Evolutionary conservation across 1,140 invertebrate genomes (phyloP), one percentile per base, ranked within the genome.

Genomic region (Heliconius himera): DNA sequence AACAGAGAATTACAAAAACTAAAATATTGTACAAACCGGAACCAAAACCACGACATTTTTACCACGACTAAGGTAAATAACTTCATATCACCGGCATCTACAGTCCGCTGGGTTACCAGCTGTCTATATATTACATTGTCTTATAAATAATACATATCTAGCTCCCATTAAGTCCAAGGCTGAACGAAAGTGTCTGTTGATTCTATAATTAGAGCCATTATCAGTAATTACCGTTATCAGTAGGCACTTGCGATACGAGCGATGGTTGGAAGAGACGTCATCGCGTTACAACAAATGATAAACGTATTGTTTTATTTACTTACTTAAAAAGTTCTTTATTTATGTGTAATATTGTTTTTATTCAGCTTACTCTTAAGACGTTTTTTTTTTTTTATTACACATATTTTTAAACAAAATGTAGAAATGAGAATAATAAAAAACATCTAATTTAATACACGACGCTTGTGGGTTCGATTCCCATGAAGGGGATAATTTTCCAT

Each of bases 201-300:
- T 71, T 76, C 66, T 70, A 70, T 76, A 76, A 76, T 76, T 76
- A 76, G 41, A 26, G 74, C 36, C 75, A 70, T 75, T 75, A 75
- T 75, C 75, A 76, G 60, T 76, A 76, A 76, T 76, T 76, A 76
- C 66, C 66, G 75, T 51, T 76, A 76, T 76, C 75, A 49, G 41
- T 76, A 76, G 75, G 75, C 41, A 76, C n/a, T 76, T 71, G 60
- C 66, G 75, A 76, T 76, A 76, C 46, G 26, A 71, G 26, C 66
- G 71, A 71, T 76, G 20, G 66, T 76, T 20, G 26, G n/a, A 20
- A 36, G 66, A 11, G 38, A 76, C 66, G 41, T 76, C 75, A 76
- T 60, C 33, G n/a, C 26, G 60, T 70, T 76, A 76, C 66, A 4
- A 70, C 8, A 56, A 22, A 22, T 11, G 54, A 66, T 66, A 29